phyloP scores from a whole-genome alignment of 2,888 invertebrate species.

The Oxytorus armatus region DNA sequence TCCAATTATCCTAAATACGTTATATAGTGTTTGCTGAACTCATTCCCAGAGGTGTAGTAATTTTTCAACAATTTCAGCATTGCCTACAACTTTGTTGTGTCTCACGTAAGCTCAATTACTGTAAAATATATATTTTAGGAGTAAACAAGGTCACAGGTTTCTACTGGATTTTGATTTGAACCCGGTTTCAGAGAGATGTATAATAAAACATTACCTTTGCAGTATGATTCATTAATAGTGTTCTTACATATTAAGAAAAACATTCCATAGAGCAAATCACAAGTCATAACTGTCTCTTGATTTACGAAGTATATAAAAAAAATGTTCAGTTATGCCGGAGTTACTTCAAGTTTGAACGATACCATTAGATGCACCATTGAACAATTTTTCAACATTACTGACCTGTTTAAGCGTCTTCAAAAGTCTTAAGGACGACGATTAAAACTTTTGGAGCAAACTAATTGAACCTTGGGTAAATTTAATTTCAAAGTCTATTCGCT shows the following conservation, averaged over 20 bases:
- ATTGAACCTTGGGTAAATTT: not conserved
- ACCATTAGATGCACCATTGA: no score
- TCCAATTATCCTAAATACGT: constrained; percentile 44
- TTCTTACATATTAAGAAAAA: no score
- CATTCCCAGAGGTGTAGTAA: not conserved
- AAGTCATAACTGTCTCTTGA: no score
- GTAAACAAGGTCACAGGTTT: not conserved
- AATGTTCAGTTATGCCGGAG: no score
- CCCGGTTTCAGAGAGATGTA: not conserved
- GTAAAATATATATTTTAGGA: not conserved
- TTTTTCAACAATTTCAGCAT: not conserved
- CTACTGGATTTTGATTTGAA: not conserved
- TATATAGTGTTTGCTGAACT: constrained; percentile 13
- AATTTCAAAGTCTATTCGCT: constrained; percentile 14
- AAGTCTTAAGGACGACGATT: not conserved
- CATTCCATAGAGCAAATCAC: no score
- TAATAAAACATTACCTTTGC: not conserved
- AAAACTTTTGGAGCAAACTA: not conserved
- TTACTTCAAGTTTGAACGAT: no score
- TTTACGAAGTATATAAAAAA: no score
- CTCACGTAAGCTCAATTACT: not conserved
- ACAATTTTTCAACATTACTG: no score
- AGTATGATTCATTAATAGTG: not conserved
- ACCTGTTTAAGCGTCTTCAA: not conserved
- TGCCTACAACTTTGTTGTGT: not conserved